A percentile compares a stretch with the other conserved stretches of the same genome.
phyloP scores from a whole-genome alignment of 2,113 vertebrate genomes.

The Vanacampus margaritifer region DNA sequence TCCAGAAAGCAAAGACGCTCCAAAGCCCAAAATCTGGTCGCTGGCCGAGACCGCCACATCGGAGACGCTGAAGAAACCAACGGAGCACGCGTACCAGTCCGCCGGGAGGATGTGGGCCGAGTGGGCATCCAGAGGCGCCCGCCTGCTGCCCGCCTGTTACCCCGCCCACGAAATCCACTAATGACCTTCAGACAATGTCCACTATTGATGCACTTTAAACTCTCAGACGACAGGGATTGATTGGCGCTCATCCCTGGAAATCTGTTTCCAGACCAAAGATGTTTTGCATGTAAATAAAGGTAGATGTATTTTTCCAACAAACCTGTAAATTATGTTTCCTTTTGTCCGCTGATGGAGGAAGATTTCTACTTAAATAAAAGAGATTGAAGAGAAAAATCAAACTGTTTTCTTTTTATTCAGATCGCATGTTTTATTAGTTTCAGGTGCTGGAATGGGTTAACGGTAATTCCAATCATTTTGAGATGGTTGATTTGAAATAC shows the following conservation, averaged over 20 bases:
- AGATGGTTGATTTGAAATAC: no score
- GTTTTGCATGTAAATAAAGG: conserved; percentile 68
- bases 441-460: no score
- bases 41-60: conserved; percentile 79
- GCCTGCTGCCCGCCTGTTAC: conserved; percentile 58
- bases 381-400: neutral
- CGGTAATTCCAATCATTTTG: no score
- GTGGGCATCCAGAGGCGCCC: conserved; percentile 66
- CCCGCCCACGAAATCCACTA: conserved; percentile 50
- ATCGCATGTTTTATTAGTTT: neutral
- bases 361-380: conserved; percentile 77
- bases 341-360: conserved; percentile 53
- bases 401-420: neutral
- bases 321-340: conserved; percentile 74
- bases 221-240: conserved; percentile 27
- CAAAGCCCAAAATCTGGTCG: conserved; percentile 82
- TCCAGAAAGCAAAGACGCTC: conserved; percentile 56
- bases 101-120: conserved; percentile 66
- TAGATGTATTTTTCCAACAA: conserved; percentile 68
- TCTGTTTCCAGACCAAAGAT: conserved; percentile 63
- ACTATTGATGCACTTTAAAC: conserved; percentile 66
- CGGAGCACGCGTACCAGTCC: conserved; percentile 36
- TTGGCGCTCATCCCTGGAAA: conserved; percentile 3
- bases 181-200: conserved; percentile 23
- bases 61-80: conserved; percentile 52